A percentile compares a stretch with the other conserved stretches of the same genome.
Conservation (phyloP, 92 coral and sea anemone species). For the Parazoanthus darwini region DNA sequence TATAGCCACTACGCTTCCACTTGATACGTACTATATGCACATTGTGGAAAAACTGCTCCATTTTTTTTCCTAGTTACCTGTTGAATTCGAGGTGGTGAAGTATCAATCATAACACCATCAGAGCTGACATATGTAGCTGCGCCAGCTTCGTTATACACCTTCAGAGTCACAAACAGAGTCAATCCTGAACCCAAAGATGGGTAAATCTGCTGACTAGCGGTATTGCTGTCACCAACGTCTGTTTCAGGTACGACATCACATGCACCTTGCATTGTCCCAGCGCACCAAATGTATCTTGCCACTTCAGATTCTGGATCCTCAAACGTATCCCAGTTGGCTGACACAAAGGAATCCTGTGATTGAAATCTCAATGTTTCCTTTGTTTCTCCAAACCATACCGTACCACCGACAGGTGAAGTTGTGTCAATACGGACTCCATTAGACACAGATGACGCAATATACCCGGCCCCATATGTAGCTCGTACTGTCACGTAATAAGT, state of each 20-base stretch:
- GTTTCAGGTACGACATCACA: conserved; percentile 73
- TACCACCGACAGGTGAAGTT: conserved; percentile 54
- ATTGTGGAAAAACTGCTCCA: too few species aligned
- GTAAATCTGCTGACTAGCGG: conserved; percentile 41
- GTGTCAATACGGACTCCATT: conserved; percentile 37
- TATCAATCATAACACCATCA: conserved; percentile 70
- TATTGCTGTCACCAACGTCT: conserved; percentile 41
- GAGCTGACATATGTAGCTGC: conserved; percentile 50
- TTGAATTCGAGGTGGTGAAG: conserved; percentile 59
- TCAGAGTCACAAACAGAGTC: conserved; percentile 60
- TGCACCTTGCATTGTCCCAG: conserved; percentile 70
- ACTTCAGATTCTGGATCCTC: conserved; percentile 75
- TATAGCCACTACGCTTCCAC: too few species aligned
- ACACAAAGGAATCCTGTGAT: conserved; percentile 53
- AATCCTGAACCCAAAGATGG: conserved; percentile 63
- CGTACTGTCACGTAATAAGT: conserved; percentile 41
- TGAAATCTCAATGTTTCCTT: conserved; percentile 30
- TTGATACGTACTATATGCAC: too few species aligned
- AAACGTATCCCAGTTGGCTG: conserved; percentile 83
- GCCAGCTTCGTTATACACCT: conserved; percentile 65
- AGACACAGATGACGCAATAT: background rate
- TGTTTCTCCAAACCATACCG: conserved; percentile 58
- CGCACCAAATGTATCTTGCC: conserved; percentile 68
- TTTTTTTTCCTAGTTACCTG: conserved; percentile 45
- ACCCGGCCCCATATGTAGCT: conserved; percentile 33